phyloP scores from a whole-genome alignment of 2,888 invertebrate genomes.

The Hydraecia micacea region DNA sequence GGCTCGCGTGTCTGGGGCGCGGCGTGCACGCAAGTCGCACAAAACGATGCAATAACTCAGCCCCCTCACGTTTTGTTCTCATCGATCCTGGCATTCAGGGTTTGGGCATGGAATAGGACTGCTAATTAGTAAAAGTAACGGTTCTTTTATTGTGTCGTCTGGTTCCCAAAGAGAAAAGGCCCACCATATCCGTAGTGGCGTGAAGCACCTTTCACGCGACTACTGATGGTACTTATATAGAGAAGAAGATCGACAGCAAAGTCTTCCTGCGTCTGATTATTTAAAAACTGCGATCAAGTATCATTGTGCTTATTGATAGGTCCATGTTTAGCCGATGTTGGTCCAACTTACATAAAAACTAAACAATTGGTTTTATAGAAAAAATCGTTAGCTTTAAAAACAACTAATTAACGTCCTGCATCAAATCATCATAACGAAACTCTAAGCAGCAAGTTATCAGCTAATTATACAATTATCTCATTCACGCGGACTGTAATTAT shows the following conservation, averaged over 20 bases:
- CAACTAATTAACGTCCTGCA: not conserved
- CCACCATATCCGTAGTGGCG: not conserved
- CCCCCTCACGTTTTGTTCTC: constrained; percentile 63
- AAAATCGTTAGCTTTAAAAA: not conserved
- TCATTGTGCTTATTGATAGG: not conserved
- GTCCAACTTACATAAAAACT: too few relatives aligned
- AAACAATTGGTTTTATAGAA: not conserved
- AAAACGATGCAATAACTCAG: constrained; percentile 77
- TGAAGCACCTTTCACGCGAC: not conserved
- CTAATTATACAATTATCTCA: constrained; percentile 46
- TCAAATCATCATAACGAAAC: constrained; percentile 27
- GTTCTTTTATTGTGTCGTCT: constrained; percentile 2
- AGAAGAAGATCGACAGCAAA: not conserved
- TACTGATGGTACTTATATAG: not conserved
- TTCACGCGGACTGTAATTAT: constrained; percentile 37
- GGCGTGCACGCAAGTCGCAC: constrained; percentile 77
- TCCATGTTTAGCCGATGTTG: too few relatives aligned
- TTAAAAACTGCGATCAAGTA: not conserved
- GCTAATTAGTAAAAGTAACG: constrained; percentile 36
- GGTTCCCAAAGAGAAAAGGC: not conserved
- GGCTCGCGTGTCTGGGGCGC: constrained; percentile 75
- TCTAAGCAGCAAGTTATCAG: constrained; percentile 36
- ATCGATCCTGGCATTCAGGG: constrained; percentile 64
- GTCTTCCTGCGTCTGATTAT: not conserved
- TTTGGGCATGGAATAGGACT: constrained; percentile 37